Conservation (phyloP, 2,888 invertebrate species). For the Ennomos erosarius region DNA sequence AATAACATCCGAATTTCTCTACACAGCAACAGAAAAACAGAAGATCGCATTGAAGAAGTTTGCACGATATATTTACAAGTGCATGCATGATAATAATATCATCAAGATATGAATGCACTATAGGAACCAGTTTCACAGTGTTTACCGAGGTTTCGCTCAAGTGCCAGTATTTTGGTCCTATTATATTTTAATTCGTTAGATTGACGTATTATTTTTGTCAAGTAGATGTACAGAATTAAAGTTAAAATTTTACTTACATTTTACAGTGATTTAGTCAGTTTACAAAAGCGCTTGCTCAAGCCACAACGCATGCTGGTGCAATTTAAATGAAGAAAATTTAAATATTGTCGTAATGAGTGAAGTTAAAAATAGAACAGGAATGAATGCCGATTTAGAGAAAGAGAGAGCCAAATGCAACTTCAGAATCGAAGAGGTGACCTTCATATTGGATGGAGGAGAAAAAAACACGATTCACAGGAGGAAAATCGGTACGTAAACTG, state of each 20-base stretch:
- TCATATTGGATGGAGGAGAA: slow-evolving; percentile 90
- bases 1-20: too few relatives aligned
- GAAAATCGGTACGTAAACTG: slow-evolving; percentile 62
- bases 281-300: slow-evolving; percentile 1
- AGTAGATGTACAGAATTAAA: slow-evolving; percentile 1
- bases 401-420: slow-evolving; percentile 90
- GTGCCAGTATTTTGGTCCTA: too few relatives aligned
- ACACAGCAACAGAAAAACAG: too few relatives aligned
- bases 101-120: too few relatives aligned
- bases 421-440: slow-evolving; percentile 89
- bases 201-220: background rate
- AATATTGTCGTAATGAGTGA: slow-evolving; percentile 42
- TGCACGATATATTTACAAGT: too few relatives aligned
- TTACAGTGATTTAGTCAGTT: slow-evolving; percentile 6
- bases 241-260: slow-evolving; percentile 6
- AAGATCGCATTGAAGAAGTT: too few relatives aligned
- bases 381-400: slow-evolving; percentile 88
- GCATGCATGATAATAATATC: too few relatives aligned
- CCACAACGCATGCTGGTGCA: background rate
- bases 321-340: too few relatives aligned
- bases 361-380: slow-evolving; percentile 41
- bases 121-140: too few relatives aligned
- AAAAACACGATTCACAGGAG: slow-evolving; percentile 88
- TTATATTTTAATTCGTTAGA: too few relatives aligned
- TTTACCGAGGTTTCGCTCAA: too few relatives aligned